A percentile compares a stretch with the other conserved stretches of the same genome.
These are phyloP conservation scores for Chloroceryle amazona DNA, from an alignment of 2,797 vertebrate species.

Conservation along the genomic window DNA sequence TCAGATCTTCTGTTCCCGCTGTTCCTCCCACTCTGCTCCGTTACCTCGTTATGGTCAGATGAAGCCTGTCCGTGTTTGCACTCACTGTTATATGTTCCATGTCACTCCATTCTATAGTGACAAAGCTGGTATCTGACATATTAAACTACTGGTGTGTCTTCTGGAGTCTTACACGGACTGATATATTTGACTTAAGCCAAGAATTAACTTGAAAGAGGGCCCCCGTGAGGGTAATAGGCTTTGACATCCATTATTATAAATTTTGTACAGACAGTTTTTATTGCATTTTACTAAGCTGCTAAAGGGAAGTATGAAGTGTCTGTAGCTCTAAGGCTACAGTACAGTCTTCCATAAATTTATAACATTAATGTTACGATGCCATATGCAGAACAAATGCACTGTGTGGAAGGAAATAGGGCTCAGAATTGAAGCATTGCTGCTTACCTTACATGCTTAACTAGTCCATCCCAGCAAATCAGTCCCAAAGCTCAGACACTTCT, in stretches of 20 bases:
- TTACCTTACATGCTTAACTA: slow-evolving; percentile 19
- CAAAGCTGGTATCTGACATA: slow-evolving; percentile 80
- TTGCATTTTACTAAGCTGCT: slow-evolving; percentile 74
- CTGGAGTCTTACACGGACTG: slow-evolving; percentile 39
- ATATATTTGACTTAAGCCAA: slow-evolving; percentile 60
- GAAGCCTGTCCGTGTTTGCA: slow-evolving; percentile 97
- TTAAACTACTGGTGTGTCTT: slow-evolving; percentile 32
- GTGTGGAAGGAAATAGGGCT: slow-evolving; percentile 71
- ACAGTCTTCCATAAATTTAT: slow-evolving; percentile 76
- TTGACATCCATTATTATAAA: slow-evolving; percentile 67
- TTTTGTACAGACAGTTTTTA: slow-evolving; percentile 74
- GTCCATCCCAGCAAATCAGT: background rate
- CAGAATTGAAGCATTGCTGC: slow-evolving; percentile 49
- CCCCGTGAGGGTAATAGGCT: slow-evolving; percentile 29
- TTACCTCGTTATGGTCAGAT: slow-evolving; percentile 96
- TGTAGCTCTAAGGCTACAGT: slow-evolving; percentile 51
- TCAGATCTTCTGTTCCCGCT: slow-evolving; percentile 99
- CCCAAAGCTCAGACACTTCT: slow-evolving; percentile 37
- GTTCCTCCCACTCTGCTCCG: slow-evolving; percentile 95
- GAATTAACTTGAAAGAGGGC: slow-evolving; percentile 59
- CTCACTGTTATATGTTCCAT: slow-evolving; percentile 98
- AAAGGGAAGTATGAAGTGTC: slow-evolving; percentile 70
- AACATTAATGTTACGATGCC: slow-evolving; percentile 53
- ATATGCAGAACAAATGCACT: slow-evolving; percentile 74
- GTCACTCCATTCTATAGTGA: slow-evolving; percentile 98